A percentile compares a stretch with the other conserved stretches of the same genome.
phyloP scores from a whole-genome alignment of 1,140 invertebrate genomes.

The Harlomillsia oculata region DNA sequence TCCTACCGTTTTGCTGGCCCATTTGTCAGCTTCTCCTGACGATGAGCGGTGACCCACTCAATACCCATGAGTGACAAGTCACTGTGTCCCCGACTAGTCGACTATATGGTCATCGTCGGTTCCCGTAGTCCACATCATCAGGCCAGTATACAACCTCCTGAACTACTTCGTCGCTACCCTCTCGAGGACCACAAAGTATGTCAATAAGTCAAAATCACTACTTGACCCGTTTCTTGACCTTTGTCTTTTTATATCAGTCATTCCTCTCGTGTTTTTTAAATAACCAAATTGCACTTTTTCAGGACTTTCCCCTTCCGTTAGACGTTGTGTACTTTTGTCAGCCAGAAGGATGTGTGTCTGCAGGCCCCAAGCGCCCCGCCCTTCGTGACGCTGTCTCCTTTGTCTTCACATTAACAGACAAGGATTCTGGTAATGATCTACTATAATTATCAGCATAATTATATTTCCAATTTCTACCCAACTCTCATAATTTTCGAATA shows the following conservation, averaged over 20 bases:
- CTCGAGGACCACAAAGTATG: constrained; percentile 81
- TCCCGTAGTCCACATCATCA: constrained; percentile 57
- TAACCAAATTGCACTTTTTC: constrained; percentile 43
- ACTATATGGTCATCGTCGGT: constrained; percentile 95
- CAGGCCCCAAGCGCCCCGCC: constrained; percentile 69
- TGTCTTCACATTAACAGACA: constrained; percentile 97
- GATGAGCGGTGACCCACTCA: too few relatives aligned
- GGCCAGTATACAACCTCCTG: constrained; percentile 68
- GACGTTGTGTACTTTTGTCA: constrained; percentile 99
- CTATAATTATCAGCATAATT: neutral
- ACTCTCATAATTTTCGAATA: neutral
- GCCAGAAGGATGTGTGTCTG: constrained; percentile 77
- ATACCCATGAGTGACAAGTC: constrained; percentile 38
- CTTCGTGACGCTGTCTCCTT: constrained; percentile 87
- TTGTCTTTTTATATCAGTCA: neutral
- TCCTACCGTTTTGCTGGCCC: too few relatives aligned
- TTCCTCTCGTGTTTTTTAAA: constrained; percentile 44
- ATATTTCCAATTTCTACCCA: neutral
- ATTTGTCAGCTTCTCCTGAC: too few relatives aligned
- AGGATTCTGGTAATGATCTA: constrained; percentile 82
- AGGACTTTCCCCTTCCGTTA: constrained; percentile 87
- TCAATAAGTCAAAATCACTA: neutral
- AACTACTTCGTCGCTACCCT: constrained; percentile 90
- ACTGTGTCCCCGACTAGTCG: constrained; percentile 55
- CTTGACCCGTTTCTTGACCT: neutral